Evolutionary conservation across 2,113 vertebrate genomes (phyloP).

Genomic region (Semicossyphus pulcher): DNA sequence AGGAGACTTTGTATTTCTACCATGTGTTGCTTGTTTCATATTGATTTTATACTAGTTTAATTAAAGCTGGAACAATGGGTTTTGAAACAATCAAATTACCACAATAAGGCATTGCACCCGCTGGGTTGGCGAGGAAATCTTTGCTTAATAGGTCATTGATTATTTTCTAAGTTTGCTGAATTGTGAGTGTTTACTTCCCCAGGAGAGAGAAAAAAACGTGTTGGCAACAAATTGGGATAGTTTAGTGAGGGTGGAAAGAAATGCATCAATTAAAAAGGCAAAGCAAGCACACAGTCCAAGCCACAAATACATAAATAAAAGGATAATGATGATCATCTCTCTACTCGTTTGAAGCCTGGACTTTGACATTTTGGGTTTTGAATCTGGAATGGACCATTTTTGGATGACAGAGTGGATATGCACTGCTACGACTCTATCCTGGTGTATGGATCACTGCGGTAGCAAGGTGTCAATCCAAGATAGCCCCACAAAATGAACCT

Average conservation of each 20-base stretch:
- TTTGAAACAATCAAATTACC: conserved; percentile 40
- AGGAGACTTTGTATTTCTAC: conserved; percentile 43
- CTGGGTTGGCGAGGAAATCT: conserved; percentile 32
- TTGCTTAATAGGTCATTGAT: conserved; percentile 36
- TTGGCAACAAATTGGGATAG: neutral
- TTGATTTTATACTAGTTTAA: conserved; percentile 59
- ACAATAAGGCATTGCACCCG: conserved; percentile 4
- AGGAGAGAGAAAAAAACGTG: neutral
- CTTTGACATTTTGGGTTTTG: no score
- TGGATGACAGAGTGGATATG: no score
- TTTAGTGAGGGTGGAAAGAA: neutral
- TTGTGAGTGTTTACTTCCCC: neutral
- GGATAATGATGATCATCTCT: neutral
- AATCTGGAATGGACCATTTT: no score
- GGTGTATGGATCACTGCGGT: no score
- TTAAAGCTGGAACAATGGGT: conserved; percentile 53
- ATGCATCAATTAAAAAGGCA: neutral
- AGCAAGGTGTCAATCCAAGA: no score
- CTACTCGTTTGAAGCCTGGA: no score
- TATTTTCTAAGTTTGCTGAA: conserved; percentile 26
- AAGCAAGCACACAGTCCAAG: neutral
- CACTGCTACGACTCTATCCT: no score
- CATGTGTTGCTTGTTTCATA: conserved; percentile 45
- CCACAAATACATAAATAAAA: neutral
- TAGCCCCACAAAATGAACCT: no score